A percentile compares a stretch with the other conserved stretches of the same genome.
phyloP scores from a whole-genome alignment of 2,888 invertebrate genomes.

The Hyalella azteca region DNA sequence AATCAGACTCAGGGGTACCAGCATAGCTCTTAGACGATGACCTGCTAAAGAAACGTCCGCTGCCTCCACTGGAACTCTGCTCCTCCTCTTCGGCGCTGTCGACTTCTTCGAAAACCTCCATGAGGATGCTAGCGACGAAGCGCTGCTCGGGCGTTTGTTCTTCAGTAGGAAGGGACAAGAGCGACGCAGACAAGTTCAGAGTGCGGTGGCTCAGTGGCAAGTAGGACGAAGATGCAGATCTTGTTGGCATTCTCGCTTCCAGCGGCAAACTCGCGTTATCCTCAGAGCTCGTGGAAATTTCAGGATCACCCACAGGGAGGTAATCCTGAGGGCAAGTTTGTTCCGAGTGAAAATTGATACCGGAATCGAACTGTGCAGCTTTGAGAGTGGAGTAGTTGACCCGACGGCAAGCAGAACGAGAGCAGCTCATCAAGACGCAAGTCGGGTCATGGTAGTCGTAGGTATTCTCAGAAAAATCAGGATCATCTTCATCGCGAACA shows the following conservation, averaged over 20 bases:
- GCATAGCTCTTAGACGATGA: not conserved
- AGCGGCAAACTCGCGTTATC: not conserved
- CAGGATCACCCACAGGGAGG: not conserved
- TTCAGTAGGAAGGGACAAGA: not conserved
- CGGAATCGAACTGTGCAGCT: not conserved
- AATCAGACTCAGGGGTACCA: not conserved
- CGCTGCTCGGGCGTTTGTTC: slow-evolving; percentile 9
- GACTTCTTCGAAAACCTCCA: slow-evolving; percentile 10
- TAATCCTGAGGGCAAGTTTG: not conserved
- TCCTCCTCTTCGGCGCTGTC: not conserved
- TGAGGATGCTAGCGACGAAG: not conserved
- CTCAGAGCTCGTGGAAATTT: not conserved
- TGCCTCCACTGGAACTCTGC: not conserved
- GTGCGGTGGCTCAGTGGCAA: not conserved
- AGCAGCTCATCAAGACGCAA: not conserved
- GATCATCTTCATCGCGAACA: not conserved
- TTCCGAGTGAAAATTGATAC: no score
- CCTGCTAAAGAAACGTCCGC: no score
- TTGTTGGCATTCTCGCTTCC: not conserved
- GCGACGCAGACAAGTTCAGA: not conserved
- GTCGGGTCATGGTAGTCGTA: slow-evolving; percentile 10
- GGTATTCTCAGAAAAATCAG: not conserved
- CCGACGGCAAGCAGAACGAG: not conserved
- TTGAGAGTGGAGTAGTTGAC: not conserved
- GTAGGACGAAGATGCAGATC: not conserved